Evolutionary conservation across 2,888 invertebrate genomes (phyloP).

Genomic region (Drosophila colorata): DNA sequence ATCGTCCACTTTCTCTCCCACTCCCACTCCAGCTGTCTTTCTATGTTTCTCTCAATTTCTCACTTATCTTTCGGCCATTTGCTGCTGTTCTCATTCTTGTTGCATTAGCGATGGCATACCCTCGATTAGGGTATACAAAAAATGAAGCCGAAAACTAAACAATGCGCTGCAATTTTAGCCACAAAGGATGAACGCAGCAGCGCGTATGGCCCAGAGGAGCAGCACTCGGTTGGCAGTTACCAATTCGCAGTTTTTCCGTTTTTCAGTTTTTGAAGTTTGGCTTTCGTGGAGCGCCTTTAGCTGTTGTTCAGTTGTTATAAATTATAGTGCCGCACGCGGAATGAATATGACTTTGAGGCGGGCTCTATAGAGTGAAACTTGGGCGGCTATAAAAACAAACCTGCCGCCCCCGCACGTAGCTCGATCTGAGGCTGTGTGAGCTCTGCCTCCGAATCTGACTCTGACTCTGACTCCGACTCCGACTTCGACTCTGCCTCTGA

Average conservation of each 20-base stretch:
- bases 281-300: slow-evolving; percentile 77
- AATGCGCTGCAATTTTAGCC: slow-evolving; percentile 74
- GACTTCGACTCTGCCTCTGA: too few relatives aligned
- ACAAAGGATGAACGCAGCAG: slow-evolving; percentile 77
- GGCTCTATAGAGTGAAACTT: slow-evolving; percentile 64
- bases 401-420: slow-evolving; percentile 79
- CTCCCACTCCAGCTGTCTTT: background rate
- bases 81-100: slow-evolving; percentile 10
- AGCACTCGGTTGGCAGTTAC: slow-evolving; percentile 21
- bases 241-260: slow-evolving; percentile 31
- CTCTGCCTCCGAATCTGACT: background rate
- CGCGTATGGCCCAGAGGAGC: slow-evolving; percentile 58
- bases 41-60: too few relatives aligned
- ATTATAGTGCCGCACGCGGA: slow-evolving; percentile 80
- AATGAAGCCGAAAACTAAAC: slow-evolving; percentile 58
- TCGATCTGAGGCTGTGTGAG: slow-evolving; percentile 19
- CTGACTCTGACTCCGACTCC: too few relatives aligned
- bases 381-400: slow-evolving; percentile 79
- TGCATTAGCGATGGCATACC: slow-evolving; percentile 28
- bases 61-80: too few relatives aligned
- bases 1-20: background rate
- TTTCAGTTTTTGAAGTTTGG: slow-evolving; percentile 32
- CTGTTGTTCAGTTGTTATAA: slow-evolving; percentile 77
- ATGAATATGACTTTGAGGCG: slow-evolving; percentile 52
- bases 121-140: slow-evolving; percentile 52